phyloP scores from a whole-genome alignment of 2,888 invertebrate genomes.

The Dicyrtomina minuta region DNA sequence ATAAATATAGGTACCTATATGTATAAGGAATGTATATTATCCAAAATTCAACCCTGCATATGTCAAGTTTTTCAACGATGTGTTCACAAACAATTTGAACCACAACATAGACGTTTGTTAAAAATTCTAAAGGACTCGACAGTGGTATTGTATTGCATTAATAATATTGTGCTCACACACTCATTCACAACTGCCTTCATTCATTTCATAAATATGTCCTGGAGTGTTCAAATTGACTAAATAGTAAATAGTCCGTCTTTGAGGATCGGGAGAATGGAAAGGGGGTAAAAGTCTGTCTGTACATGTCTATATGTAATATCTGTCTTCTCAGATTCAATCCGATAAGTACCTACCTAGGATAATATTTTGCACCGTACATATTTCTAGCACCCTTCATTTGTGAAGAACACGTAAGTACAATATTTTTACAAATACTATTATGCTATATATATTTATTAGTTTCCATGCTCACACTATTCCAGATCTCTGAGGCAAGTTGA shows the following conservation, averaged over 20 bases:
- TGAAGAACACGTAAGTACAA: too few species aligned
- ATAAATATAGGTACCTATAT: too few species aligned
- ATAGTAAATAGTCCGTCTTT: not conserved
- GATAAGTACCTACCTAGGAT: not conserved
- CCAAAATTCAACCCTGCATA: too few species aligned
- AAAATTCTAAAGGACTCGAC: not conserved
- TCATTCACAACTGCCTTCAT: not conserved
- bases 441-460: too few species aligned
- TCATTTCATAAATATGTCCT: not conserved
- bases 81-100: constrained; percentile 20
- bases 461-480: too few species aligned
- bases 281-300: constrained; percentile 1
- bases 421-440: too few species aligned
- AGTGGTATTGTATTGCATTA: constrained; percentile 3
- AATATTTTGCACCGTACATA: not conserved
- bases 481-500: too few species aligned
- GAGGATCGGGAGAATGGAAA: not conserved
- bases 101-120: constrained; percentile 1
- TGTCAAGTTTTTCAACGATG: not conserved
- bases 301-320: not conserved
- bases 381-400: too few species aligned
- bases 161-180: too few species aligned
- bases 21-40: too few species aligned
- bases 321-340: not conserved
- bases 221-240: not conserved